phyloP scores from a whole-genome alignment of 2,888 invertebrate genomes.

The Cecidostiba fungosa region DNA sequence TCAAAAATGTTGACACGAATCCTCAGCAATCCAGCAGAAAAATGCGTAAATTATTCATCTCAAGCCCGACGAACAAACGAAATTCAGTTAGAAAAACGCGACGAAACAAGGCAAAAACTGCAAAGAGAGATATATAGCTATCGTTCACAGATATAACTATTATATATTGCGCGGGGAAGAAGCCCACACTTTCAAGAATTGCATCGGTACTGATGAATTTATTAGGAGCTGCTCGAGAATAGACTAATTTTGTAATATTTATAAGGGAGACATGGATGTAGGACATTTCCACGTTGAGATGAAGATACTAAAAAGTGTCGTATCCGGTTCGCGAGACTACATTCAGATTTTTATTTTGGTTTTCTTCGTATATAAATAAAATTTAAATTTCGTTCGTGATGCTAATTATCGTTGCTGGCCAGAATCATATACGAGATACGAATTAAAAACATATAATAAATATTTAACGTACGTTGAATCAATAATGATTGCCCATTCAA shows the following conservation, averaged over 20 bases:
- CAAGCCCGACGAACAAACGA: not conserved
- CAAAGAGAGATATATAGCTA: not conserved
- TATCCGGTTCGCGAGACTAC: no score
- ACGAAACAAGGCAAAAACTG: constrained; percentile 3
- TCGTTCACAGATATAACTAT: not conserved
- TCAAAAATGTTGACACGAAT: not conserved
- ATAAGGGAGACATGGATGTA: no score
- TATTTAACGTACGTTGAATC: no score
- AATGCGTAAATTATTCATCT: not conserved
- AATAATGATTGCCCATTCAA: no score
- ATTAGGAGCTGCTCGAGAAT: not conserved
- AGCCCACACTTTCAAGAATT: not conserved
- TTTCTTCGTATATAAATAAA: no score
- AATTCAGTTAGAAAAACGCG: constrained; percentile 13
- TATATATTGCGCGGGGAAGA: not conserved
- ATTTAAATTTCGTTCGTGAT: no score
- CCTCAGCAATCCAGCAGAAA: not conserved
- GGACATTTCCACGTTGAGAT: no score
- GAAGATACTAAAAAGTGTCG: no score
- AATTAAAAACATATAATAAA: no score
- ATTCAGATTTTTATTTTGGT: no score
- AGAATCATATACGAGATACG: no score
- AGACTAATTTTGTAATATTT: not conserved
- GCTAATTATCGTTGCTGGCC: no score
- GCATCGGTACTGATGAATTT: not conserved